Percentiles rank a stretch among this genome's conserved stretches.
These are phyloP conservation scores for Drosophila nigromelanica DNA, from an alignment of 1,140 invertebrate species.

Conservation along the genomic window DNA sequence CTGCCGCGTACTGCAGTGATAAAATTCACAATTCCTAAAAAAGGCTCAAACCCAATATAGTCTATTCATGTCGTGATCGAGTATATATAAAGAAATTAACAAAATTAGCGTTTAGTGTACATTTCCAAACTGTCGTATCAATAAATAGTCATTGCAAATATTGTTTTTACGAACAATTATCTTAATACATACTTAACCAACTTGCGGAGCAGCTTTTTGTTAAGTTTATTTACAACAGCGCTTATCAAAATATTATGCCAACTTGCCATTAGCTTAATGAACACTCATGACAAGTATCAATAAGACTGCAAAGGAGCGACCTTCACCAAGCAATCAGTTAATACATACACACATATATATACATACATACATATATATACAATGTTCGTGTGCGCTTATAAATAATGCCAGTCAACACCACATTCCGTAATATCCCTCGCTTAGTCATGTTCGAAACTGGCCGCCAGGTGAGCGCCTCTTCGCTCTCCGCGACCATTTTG, in stretches of 20 bases:
- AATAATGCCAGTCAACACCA: slow-evolving; percentile 29
- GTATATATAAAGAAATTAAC: not conserved
- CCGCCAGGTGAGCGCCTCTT: slow-evolving; percentile 8
- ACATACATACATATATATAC: not conserved
- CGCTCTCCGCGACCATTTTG: slow-evolving; percentile 28
- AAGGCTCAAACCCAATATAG: too few species aligned
- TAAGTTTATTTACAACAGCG: not conserved
- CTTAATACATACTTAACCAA: slow-evolving; percentile 8
- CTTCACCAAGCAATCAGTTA: slow-evolving; percentile 35
- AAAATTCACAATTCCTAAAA: too few species aligned
- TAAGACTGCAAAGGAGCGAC: slow-evolving; percentile 10
- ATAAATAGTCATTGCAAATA: slow-evolving; percentile 16
- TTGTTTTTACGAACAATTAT: slow-evolving; percentile 16
- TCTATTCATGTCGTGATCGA: too few species aligned
- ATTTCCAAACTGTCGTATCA: slow-evolving; percentile 2
- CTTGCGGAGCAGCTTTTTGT: not conserved
- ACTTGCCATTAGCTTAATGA: slow-evolving; percentile 45
- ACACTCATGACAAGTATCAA: slow-evolving; percentile 24
- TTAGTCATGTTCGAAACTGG: slow-evolving; percentile 44
- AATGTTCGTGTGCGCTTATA: slow-evolving; percentile 14
- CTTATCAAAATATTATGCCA: slow-evolving; percentile 41
- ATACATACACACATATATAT: not conserved
- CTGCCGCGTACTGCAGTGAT: too few species aligned
- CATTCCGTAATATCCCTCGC: slow-evolving; percentile 24
- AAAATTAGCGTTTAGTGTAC: not conserved